Evolutionary conservation across 2,113 vertebrate genomes (phyloP), one percentile per base, ranked within the genome.

Genomic region (Thunnus thynnus): DNA sequence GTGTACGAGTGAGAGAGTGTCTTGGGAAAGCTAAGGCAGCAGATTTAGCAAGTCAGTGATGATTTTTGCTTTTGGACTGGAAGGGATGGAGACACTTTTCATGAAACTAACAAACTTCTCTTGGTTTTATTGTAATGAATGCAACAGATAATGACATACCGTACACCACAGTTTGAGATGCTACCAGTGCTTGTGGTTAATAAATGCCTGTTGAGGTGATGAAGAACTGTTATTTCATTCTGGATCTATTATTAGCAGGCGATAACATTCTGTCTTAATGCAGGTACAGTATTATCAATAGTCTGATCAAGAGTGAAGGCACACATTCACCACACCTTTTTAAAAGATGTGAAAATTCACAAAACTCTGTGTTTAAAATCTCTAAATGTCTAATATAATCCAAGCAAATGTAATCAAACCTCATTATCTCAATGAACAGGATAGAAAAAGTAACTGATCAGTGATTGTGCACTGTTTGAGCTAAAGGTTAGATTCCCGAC

Each of bases 171-270:
- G 60, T 66, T 80, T 74, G 44, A 71, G 58, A 81, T 25, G 70
- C 68, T 78, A 52, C 44, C 16, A 27, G 55, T 70, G 69, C 10
- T 68, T 75, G 65, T 85, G 64, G n/a, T 74, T 84, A 93, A 92
- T 92, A 91, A 92, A 92, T 20, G 8, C 41, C 78, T 77, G 63
- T 32, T 78, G 48, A 87, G 56, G 22, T 63, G 18, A 77, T 18
- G 20, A 69, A 56, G 10, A 77, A 16, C 7, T 68, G 32, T 25
- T 57, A 16, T 2, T 57, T 13, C 46, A 46, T 32, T 76, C 16
- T 68, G 47, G 9, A 48, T 69, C 18, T 51, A 7, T 64, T 51
- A 50, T 69, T 12, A 41, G 9, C 5, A 14, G 44, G 17, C 6
- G 2, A 30, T 11, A 78, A 36, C 54, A 30, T 13, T 55, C 1